phyloP scores from a whole-genome alignment of 2,888 invertebrate species.

The Papilio elwesi region DNA sequence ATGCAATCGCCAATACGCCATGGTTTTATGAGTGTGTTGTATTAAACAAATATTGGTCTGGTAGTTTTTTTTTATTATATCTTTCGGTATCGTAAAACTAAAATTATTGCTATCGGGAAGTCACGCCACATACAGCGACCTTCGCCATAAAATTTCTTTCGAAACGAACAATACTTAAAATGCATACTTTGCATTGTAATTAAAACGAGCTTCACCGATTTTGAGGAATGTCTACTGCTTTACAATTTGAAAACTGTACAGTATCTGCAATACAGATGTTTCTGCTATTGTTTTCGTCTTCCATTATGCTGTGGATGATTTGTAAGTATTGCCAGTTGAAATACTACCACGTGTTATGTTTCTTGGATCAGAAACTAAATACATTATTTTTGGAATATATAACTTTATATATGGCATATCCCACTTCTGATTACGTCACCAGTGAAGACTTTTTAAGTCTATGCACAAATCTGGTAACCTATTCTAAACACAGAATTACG shows the following conservation, averaged over 20 bases:
- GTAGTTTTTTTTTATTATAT: too few relatives aligned
- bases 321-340: background rate
- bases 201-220: background rate
- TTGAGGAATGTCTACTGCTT: background rate
- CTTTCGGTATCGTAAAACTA: too few relatives aligned
- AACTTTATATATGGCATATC: too few relatives aligned
- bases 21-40: background rate
- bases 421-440: too few relatives aligned
- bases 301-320: background rate
- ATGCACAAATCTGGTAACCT: too few relatives aligned
- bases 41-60: background rate
- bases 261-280: background rate
- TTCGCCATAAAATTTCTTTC: background rate
- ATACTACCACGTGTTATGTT: background rate
- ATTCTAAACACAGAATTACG: too few relatives aligned
- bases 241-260: conserved; percentile 14
- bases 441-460: too few relatives aligned
- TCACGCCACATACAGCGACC: too few relatives aligned
- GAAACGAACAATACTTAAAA: background rate
- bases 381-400: too few relatives aligned
- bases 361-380: too few relatives aligned
- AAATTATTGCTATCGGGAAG: too few relatives aligned
- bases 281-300: conserved; percentile 8
- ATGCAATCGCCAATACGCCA: background rate
- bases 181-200: background rate